These are phyloP conservation scores for Cottus gobio DNA, from an alignment of 2,113 vertebrate species.

Conservation along the genomic window DNA sequence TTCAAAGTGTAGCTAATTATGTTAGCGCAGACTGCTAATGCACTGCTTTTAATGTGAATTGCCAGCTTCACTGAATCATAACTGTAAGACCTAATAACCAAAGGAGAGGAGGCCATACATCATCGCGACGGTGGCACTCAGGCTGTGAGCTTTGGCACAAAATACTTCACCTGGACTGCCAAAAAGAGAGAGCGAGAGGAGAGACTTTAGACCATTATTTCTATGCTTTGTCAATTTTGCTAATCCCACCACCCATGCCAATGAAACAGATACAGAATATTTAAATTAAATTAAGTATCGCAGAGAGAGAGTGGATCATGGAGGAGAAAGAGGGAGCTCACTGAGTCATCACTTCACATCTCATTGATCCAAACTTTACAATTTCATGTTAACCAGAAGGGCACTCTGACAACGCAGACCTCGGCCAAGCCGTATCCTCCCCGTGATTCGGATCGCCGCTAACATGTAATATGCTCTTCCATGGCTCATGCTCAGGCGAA, in stretches of 20 bases:
- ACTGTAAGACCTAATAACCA: slow-evolving; percentile 59
- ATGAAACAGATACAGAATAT: neutral
- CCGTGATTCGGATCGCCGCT: no score
- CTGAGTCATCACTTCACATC: slow-evolving; percentile 29
- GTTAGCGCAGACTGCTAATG: slow-evolving; percentile 62
- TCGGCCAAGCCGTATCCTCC: no score
- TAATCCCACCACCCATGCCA: neutral
- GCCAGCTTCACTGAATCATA: slow-evolving; percentile 69
- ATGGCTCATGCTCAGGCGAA: no score
- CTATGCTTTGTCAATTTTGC: neutral
- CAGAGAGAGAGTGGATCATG: neutral
- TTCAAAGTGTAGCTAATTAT: slow-evolving; percentile 66
- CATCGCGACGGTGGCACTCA: slow-evolving; percentile 12
- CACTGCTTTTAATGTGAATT: slow-evolving; percentile 66
- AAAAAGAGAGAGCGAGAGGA: neutral
- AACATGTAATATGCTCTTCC: no score
- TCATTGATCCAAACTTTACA: slow-evolving; percentile 23
- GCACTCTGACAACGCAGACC: no score
- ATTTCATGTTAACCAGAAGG: neutral
- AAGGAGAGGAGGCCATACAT: slow-evolving; percentile 37
- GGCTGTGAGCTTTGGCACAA: slow-evolving; percentile 28
- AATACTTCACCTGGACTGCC: slow-evolving; percentile 30
- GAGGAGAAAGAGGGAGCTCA: neutral
- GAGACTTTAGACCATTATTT: slow-evolving; percentile 8
- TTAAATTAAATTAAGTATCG: neutral